These are phyloP conservation scores for Acrocera orbiculus DNA, from an alignment of 2,888 invertebrate genomes.

Conservation along the genomic window DNA sequence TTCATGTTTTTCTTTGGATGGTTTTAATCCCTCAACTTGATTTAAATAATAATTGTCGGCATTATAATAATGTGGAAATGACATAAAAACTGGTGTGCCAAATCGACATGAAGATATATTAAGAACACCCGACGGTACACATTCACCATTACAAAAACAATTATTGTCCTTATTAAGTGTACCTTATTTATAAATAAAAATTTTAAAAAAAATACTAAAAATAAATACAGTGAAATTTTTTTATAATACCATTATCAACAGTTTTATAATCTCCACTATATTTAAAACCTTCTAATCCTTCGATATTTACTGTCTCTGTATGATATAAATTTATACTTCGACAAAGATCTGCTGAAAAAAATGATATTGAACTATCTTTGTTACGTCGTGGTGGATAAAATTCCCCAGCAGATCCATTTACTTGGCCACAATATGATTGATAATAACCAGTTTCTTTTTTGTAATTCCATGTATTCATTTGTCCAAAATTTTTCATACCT, in stretches of 20 bases:
- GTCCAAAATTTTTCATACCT: slow-evolving; percentile 45
- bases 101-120: slow-evolving; percentile 63
- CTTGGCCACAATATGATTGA: slow-evolving; percentile 36
- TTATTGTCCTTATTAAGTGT: slow-evolving; percentile 39
- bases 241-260: slow-evolving; percentile 44
- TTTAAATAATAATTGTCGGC: slow-evolving; percentile 50
- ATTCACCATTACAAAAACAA: slow-evolving; percentile 58
- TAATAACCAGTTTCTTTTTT: slow-evolving; percentile 37
- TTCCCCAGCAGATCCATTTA: slow-evolving; percentile 64
- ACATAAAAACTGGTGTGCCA: slow-evolving; percentile 67
- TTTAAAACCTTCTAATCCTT: slow-evolving; percentile 46
- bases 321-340: slow-evolving; percentile 46
- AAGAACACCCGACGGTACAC: slow-evolving; percentile 53
- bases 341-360: slow-evolving; percentile 64
- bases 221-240: not conserved
- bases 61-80: slow-evolving; percentile 67
- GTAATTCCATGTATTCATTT: slow-evolving; percentile 55
- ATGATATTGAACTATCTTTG: slow-evolving; percentile 37
- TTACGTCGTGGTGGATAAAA: slow-evolving; percentile 51
- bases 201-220: not conserved
- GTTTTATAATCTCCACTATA: slow-evolving; percentile 45
- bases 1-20: slow-evolving; percentile 48
- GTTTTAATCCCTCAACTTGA: slow-evolving; percentile 48
- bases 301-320: slow-evolving; percentile 36
- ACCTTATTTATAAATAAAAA: slow-evolving; percentile 30